Evolutionary conservation across 1,140 invertebrate genomes (phyloP).

Genomic region (Ostrea edulis): DNA sequence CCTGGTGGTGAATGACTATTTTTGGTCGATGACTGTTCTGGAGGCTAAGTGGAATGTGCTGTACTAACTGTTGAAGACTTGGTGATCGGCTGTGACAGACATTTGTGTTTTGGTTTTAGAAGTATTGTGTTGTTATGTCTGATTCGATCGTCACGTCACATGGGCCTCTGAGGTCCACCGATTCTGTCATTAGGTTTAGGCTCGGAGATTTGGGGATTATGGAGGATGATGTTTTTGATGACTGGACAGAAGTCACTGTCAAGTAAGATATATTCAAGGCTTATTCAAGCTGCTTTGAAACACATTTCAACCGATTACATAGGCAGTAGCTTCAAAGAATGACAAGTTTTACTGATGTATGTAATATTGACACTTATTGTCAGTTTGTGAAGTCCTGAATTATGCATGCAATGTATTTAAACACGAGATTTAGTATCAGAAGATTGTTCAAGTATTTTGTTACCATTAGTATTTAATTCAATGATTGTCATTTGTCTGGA

Average conservation of each 20-base stretch:
- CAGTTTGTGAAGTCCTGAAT: neutral
- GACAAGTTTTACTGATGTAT: neutral
- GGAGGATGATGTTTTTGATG: conserved; percentile 24
- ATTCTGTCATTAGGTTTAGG: neutral
- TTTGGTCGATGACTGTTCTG: neutral
- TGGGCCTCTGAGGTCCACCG: conserved; percentile 16
- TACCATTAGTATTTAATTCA: neutral
- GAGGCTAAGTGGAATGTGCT: conserved; percentile 6
- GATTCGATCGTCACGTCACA: neutral
- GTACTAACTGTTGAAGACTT: neutral
- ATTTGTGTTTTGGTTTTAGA: neutral
- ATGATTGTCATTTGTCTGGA: neutral
- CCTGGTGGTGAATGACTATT: neutral
- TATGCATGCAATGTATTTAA: conserved; percentile 7
- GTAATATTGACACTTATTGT: neutral
- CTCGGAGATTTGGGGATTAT: conserved; percentile 19
- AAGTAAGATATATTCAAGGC: neutral
- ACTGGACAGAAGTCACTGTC: conserved; percentile 7
- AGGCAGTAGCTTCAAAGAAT: neutral
- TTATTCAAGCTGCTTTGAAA: neutral
- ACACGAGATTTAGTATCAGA: neutral
- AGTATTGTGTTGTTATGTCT: conserved; percentile 19
- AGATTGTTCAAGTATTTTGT: neutral
- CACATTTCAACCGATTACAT: neutral
- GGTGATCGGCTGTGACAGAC: conserved; percentile 2